Conservation (phyloP, 2,797 vertebrate species). For the Danio tinwini region DNA sequence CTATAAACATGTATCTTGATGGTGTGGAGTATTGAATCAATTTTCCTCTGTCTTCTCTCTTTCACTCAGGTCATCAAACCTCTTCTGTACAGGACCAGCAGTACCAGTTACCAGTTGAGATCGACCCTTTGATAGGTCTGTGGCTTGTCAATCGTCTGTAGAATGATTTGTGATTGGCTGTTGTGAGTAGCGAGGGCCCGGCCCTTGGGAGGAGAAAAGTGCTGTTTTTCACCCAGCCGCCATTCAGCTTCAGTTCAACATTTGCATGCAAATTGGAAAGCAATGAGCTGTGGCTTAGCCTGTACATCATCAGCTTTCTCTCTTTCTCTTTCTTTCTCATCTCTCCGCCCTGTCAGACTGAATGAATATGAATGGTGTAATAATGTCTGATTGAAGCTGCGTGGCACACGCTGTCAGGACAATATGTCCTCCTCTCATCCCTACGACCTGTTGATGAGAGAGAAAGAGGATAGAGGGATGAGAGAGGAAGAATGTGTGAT, state of each 20-base stretch:
- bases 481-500: conserved; percentile 17
- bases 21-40: background rate
- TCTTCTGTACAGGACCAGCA: conserved; percentile 91
- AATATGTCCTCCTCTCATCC: conserved; percentile 98
- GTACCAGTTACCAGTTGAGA: conserved; percentile 99
- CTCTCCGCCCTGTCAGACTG: conserved; percentile 88
- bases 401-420: conserved; percentile 92
- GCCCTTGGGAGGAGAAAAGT: conserved; percentile 94
- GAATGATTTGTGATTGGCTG: conserved; percentile 61
- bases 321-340: conserved; percentile 48
- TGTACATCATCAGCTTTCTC: conserved; percentile 94
- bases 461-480: conserved; percentile 67
- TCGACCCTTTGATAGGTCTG: conserved; percentile 98
- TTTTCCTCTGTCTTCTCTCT: conserved; percentile 60
- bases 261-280: conserved; percentile 99
- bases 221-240: conserved; percentile 90
- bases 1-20: conserved; percentile 7
- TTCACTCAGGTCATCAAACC: conserved; percentile 94
- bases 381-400: conserved; percentile 99
- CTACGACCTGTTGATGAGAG: conserved; percentile 97
- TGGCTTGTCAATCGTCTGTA: conserved; percentile 56
- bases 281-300: conserved; percentile 99
- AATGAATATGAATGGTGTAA: conserved; percentile 99
- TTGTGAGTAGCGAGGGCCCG: conserved; percentile 59
- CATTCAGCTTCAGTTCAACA: conserved; percentile 70